phyloP scores from a whole-genome alignment of 2,797 vertebrate species.

The Poecilia velifera region DNA sequence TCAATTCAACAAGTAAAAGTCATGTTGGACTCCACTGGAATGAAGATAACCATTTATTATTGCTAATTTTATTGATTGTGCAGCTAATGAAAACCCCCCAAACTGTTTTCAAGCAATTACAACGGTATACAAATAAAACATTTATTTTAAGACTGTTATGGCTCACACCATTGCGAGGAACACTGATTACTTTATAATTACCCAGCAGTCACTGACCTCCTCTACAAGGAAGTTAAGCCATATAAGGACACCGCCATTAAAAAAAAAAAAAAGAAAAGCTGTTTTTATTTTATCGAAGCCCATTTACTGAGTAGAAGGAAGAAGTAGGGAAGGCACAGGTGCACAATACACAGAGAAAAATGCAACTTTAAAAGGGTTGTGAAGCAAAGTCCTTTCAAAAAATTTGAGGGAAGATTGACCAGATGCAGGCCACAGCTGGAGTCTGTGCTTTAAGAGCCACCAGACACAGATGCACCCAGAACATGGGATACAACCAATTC shows the following conservation, averaged over 20 bases:
- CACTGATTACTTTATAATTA: not conserved
- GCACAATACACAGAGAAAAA: not conserved
- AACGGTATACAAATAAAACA: not conserved
- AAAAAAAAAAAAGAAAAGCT: not conserved
- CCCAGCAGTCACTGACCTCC: not conserved
- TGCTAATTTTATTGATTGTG: not conserved
- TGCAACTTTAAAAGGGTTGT: not conserved
- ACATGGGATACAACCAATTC: not conserved
- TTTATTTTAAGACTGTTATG: not conserved
- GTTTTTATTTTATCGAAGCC: not conserved
- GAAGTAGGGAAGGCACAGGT: not conserved
- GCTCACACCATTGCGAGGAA: not conserved
- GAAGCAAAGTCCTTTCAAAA: not conserved
- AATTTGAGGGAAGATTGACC: not conserved
- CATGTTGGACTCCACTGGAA: not conserved
- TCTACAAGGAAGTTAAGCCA: not conserved
- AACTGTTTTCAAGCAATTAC: not conserved
- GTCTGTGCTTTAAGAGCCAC: not conserved
- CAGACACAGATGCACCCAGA: not conserved
- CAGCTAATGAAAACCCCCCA: not conserved
- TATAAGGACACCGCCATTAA: not conserved
- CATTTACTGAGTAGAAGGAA: not conserved
- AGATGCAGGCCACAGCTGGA: not conserved
- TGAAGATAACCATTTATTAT: not conserved
- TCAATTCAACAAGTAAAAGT: not conserved